These are phyloP conservation scores for Psittacula derbiana DNA, from an alignment of 2,797 vertebrate species.

Conservation along the genomic window DNA sequence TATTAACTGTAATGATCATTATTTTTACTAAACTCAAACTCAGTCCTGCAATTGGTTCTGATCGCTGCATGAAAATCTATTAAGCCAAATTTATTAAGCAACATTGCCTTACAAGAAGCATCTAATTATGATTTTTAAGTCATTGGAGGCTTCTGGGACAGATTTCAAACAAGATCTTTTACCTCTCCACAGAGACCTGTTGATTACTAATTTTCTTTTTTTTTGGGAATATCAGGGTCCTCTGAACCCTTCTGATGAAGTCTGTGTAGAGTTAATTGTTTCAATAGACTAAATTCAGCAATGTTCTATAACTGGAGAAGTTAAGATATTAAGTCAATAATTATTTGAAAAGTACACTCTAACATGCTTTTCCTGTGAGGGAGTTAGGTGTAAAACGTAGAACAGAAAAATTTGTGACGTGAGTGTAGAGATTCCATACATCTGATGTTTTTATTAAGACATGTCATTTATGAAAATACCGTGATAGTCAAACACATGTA, in stretches of 20 bases:
- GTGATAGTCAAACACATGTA: neutral
- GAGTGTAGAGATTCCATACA: neutral
- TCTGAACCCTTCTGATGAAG: neutral
- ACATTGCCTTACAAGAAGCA: neutral
- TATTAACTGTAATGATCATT: neutral
- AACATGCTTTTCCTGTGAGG: neutral
- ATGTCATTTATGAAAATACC: neutral
- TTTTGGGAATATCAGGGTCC: neutral
- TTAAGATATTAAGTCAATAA: neutral
- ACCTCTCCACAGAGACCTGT: slow-evolving; percentile 65
- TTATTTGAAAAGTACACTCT: neutral
- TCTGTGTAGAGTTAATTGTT: neutral
- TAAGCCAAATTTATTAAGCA: neutral
- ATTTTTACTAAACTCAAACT: neutral
- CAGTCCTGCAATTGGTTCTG: neutral
- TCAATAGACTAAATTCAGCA: neutral
- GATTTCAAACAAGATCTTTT: slow-evolving; percentile 73
- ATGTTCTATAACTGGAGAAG: neutral
- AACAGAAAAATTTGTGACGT: neutral
- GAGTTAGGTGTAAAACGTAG: neutral
- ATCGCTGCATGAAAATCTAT: neutral
- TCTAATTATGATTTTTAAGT: slow-evolving; percentile 60
- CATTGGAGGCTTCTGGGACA: slow-evolving; percentile 75
- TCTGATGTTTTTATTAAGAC: neutral
- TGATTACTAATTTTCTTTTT: slow-evolving; percentile 73